Evolutionary conservation across 2,888 invertebrate genomes (phyloP).

Genomic region (Strigamia crassipes): DNA sequence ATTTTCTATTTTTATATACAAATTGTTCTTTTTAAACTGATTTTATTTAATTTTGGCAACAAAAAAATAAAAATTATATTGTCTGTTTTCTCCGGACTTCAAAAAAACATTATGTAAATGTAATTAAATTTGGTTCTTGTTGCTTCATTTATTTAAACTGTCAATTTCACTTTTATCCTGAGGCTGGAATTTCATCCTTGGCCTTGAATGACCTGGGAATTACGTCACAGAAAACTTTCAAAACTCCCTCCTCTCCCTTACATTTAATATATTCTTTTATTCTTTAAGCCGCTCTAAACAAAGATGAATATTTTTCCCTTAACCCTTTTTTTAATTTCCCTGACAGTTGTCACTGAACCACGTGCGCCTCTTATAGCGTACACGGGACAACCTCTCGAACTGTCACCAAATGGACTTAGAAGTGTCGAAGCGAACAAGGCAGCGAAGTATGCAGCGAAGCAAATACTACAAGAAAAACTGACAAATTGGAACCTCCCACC

Average conservation of each 20-base stretch:
- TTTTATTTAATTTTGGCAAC: too few species aligned
- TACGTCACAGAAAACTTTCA: neutral
- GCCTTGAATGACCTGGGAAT: neutral
- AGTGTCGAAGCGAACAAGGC: constrained; percentile 40
- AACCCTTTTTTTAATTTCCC: neutral
- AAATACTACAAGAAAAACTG: neutral
- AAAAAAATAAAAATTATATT: too few species aligned
- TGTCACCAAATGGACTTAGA: constrained; percentile 12
- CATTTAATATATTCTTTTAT: too few species aligned
- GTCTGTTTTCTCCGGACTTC: too few species aligned
- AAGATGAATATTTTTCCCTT: neutral
- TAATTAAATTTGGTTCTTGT: too few species aligned
- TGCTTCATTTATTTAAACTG: too few species aligned
- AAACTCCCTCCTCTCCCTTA: neutral
- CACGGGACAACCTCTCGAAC: constrained; percentile 30
- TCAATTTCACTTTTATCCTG: neutral
- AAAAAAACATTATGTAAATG: too few species aligned
- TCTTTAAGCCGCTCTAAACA: neutral
- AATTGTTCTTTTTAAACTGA: too few species aligned
- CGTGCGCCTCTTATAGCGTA: constrained; percentile 38
- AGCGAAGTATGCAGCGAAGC: constrained; percentile 26
- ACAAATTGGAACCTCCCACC: neutral
- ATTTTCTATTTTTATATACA: too few species aligned
- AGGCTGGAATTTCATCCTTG: neutral
- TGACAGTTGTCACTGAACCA: neutral